Evolutionary conservation across 1,140 invertebrate genomes (phyloP).

Genomic region (Patella vulgata): DNA sequence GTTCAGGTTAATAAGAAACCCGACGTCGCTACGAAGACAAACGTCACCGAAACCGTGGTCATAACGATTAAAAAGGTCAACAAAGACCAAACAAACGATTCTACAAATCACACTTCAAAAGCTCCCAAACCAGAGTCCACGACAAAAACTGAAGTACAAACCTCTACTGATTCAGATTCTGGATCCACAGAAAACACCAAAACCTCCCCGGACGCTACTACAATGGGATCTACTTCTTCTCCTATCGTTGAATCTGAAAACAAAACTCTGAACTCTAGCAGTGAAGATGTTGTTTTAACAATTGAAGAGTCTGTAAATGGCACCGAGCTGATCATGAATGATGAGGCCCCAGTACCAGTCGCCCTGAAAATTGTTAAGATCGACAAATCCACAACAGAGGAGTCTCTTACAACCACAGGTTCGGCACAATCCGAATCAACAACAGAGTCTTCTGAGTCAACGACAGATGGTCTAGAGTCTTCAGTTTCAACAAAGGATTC

Average conservation of each 20-base stretch:
- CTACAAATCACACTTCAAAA: not conserved
- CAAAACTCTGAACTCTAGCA: not conserved
- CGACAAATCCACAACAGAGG: no score
- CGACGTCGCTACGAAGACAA: not conserved
- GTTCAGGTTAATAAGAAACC: not conserved
- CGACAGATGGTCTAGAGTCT: not conserved
- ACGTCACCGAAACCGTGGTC: not conserved
- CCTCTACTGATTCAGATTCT: no score
- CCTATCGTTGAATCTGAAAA: no score
- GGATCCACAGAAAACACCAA: no score
- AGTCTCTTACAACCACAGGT: no score
- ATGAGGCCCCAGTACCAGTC: not conserved
- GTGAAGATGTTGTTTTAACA: not conserved
- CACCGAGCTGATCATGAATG: constrained; percentile 9
- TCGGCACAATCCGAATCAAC: not conserved
- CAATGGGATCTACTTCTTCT: no score
- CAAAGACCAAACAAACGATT: not conserved
- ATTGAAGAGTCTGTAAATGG: no score
- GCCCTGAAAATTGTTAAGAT: no score
- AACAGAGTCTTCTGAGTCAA: not conserved
- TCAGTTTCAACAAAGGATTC: no score
- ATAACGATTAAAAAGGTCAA: not conserved
- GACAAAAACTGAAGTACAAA: not conserved
- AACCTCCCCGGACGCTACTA: no score
- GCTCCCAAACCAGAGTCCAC: not conserved